Conservation (phyloP, 2,113 vertebrate genomes). For the Myrmophylax atrothorax region DNA sequence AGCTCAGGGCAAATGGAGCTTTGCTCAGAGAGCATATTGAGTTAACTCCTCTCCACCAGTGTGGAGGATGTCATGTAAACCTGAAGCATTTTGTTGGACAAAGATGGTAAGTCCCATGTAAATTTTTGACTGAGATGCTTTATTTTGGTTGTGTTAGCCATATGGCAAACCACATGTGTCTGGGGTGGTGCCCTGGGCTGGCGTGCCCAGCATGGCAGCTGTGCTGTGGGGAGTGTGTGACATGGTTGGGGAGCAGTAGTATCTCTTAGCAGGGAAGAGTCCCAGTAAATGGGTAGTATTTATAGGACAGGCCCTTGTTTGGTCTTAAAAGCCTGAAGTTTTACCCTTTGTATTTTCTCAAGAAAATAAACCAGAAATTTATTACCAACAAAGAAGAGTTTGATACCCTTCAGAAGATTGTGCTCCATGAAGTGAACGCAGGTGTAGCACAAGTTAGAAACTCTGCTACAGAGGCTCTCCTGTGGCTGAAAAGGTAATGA, state of each 20-base stretch:
- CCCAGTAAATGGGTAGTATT: neutral
- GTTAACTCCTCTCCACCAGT: neutral
- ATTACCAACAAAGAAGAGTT: constrained; percentile 87
- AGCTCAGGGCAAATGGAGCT: neutral
- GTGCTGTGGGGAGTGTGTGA: fast-evolving
- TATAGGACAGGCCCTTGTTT: neutral
- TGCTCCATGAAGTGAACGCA: constrained; percentile 86
- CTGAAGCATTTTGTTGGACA: neutral
- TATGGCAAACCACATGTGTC: neutral
- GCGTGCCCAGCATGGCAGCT: fast-evolving
- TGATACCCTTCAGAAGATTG: constrained; percentile 93
- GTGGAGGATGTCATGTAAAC: neutral
- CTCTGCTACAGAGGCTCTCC: constrained; percentile 93
- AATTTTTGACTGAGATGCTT: neutral
- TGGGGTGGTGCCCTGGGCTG: neutral
- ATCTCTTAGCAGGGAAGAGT: neutral
- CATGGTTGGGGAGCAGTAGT: neutral
- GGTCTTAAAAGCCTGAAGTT: neutral
- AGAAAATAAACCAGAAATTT: constrained; percentile 97
- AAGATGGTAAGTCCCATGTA: neutral
- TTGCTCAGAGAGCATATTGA: neutral
- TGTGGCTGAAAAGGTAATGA: constrained; percentile 90
- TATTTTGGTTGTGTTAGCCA: neutral
- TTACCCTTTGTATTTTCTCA: neutral
- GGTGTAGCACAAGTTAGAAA: constrained; percentile 88